Conservation (phyloP, 2,113 vertebrate genomes). For the Emydura subglobosa region DNA sequence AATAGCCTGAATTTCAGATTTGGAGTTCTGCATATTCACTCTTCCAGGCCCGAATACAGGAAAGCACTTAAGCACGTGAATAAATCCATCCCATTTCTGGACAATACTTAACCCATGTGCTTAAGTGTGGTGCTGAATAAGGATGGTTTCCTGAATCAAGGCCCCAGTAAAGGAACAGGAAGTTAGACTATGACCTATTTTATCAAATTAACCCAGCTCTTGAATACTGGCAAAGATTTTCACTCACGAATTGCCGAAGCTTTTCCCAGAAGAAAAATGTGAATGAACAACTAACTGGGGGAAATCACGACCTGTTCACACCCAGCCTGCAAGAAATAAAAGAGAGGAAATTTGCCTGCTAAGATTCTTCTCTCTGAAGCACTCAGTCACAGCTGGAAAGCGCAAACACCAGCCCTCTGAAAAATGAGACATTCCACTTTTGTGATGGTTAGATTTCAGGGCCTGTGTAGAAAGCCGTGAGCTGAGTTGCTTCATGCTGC, state of each 20-base stretch:
- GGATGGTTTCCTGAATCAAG: neutral
- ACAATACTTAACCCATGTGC: fast-evolving
- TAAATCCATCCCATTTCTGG: neutral
- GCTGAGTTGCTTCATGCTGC: fast-evolving
- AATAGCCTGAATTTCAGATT: neutral
- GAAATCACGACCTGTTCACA: fast-evolving
- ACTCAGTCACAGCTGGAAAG: fast-evolving
- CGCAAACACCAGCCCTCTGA: neutral
- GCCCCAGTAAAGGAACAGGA: neutral
- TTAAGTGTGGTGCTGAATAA: fast-evolving
- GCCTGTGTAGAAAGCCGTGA: fast-evolving
- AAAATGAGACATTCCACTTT: neutral
- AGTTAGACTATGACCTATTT: neutral
- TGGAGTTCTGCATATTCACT: neutral
- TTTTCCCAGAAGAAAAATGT: neutral
- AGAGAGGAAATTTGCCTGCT: neutral
- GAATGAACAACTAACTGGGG: neutral
- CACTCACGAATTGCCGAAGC: fast-evolving
- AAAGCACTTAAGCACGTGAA: neutral
- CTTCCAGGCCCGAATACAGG: fast-evolving
- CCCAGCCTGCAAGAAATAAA: neutral
- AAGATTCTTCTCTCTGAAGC: neutral
- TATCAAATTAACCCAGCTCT: neutral
- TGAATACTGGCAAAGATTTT: neutral
- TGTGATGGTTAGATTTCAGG: neutral